Evolutionary conservation across 2,888 invertebrate species (phyloP).

Genomic region (Rhingia campestris): DNA sequence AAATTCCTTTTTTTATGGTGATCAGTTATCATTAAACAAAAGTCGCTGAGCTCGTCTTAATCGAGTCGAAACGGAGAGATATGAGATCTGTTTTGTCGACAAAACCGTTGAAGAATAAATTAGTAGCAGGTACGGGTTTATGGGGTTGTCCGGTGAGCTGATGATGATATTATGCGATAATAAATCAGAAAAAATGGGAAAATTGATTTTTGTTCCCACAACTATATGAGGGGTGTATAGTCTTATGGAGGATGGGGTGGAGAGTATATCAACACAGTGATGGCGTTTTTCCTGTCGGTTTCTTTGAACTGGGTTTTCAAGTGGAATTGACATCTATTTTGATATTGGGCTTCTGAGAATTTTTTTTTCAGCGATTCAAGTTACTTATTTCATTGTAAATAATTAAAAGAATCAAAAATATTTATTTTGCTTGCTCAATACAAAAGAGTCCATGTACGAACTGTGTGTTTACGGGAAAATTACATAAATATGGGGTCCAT

Average conservation of each 20-base stretch:
- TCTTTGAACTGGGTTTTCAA: neutral
- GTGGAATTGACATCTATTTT: neutral
- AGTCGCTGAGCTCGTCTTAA: constrained; percentile 21
- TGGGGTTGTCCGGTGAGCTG: constrained; percentile 25
- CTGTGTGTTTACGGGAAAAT: too few species aligned
- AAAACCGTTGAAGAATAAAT: constrained; percentile 47
- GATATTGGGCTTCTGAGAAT: too few species aligned
- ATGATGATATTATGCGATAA: constrained; percentile 30
- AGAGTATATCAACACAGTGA: too few species aligned
- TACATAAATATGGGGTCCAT: too few species aligned
- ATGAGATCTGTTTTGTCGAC: constrained; percentile 34
- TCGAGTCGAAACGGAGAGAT: constrained; percentile 30
- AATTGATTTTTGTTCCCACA: neutral
- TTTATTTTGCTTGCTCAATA: too few species aligned
- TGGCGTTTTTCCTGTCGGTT: neutral
- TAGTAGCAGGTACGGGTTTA: constrained; percentile 10
- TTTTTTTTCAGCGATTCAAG: too few species aligned
- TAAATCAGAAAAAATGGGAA: constrained; percentile 19
- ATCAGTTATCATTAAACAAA: constrained; percentile 58
- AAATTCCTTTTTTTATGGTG: constrained; percentile 47
- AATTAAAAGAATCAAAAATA: too few species aligned
- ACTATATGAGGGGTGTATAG: neutral
- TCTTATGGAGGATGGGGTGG: neutral
- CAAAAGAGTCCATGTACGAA: too few species aligned
- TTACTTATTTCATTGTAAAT: too few species aligned